Conservation (phyloP, 2,888 invertebrate species). For the Odontothrips loti region DNA sequence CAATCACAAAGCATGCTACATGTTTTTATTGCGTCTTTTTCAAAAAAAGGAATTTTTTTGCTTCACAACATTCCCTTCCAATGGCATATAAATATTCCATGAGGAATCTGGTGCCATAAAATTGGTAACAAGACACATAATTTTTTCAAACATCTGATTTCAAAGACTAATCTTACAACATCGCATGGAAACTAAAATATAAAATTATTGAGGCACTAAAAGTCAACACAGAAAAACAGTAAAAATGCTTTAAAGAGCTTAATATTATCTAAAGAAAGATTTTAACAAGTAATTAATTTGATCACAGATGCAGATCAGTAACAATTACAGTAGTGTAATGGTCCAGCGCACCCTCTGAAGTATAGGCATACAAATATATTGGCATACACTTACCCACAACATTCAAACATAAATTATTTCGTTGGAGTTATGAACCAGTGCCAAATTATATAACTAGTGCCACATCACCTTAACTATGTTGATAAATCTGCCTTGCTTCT, state of each 20-base stretch:
- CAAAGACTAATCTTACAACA: not conserved
- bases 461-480: not conserved
- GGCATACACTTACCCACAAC: not conserved
- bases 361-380: not conserved
- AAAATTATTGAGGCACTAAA: not conserved
- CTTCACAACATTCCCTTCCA: too few relatives aligned
- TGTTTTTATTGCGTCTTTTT: not conserved
- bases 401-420: slow-evolving; percentile 17
- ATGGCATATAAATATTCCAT: not conserved
- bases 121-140: slow-evolving; percentile 9
- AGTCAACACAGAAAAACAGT: not conserved
- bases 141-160: not conserved
- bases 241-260: not conserved
- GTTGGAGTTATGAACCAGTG: slow-evolving; percentile 24
- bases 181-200: not conserved
- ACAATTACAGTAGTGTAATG: not conserved
- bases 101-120: not conserved
- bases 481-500: not conserved
- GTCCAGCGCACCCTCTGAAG: not conserved
- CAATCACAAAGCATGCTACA: not conserved
- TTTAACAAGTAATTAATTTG: slow-evolving; percentile 14
- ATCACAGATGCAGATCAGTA: slow-evolving; percentile 13
- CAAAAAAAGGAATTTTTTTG: not conserved
- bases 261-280: not conserved
- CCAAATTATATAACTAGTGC: slow-evolving; percentile 20